These are phyloP conservation scores for Ceraclea dissimilis DNA, from an alignment of 2,888 invertebrate genomes.

Conservation along the genomic window DNA sequence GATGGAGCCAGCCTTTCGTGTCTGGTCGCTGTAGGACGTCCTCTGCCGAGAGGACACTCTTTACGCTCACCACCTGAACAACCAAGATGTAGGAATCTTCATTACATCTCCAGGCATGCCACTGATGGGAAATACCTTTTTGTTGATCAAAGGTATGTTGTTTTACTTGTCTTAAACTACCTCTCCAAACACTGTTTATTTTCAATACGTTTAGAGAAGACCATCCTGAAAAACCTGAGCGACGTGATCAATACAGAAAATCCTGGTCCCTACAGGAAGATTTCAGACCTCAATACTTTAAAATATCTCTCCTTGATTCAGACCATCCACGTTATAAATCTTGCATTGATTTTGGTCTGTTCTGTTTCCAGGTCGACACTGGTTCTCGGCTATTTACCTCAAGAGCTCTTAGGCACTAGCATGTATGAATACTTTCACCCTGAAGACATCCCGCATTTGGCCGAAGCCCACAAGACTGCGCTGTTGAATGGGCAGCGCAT, in stretches of 20 bases:
- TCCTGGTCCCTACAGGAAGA: too few species aligned
- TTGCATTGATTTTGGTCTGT: too few species aligned
- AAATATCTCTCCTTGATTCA: too few species aligned
- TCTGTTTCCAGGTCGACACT: conserved; percentile 64
- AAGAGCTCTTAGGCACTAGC: conserved; percentile 86
- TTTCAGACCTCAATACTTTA: too few species aligned
- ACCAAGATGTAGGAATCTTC: conserved; percentile 54
- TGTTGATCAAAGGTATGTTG: conserved; percentile 80
- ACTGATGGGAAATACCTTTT: conserved; percentile 89
- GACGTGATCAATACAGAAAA: too few species aligned
- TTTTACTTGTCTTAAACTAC: too few species aligned
- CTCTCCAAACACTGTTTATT: too few species aligned
- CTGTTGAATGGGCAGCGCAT: conserved; percentile 56
- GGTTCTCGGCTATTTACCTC: conserved; percentile 84
- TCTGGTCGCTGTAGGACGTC: conserved; percentile 79
- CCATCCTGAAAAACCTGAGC: too few species aligned
- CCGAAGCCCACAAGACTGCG: conserved; percentile 76
- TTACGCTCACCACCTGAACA: conserved; percentile 37
- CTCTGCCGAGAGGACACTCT: conserved; percentile 50
- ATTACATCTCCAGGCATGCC: conserved; percentile 79
- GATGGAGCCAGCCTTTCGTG: conserved; percentile 72
- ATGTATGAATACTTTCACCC: conserved; percentile 88
- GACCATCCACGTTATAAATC: too few species aligned
- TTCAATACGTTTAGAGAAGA: too few species aligned
- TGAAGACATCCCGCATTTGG: conserved; percentile 70